Evolutionary conservation across 2,113 vertebrate genomes (phyloP).

Genomic region (Maccullochella peelii): DNA sequence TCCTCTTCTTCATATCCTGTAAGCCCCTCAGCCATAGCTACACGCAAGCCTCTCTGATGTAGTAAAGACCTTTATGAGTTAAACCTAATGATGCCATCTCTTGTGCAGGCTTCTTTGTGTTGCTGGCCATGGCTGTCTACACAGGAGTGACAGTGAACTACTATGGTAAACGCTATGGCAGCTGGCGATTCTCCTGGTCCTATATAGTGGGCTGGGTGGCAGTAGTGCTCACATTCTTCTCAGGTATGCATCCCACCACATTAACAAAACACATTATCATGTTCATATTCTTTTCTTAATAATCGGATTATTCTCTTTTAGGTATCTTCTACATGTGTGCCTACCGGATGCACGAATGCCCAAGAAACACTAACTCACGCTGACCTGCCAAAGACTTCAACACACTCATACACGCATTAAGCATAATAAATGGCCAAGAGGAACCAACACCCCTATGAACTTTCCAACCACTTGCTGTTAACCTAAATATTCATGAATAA

Average conservation of each 20-base stretch:
- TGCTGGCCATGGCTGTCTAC: conserved; percentile 87
- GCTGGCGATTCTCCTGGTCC: conserved; percentile 88
- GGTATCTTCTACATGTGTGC: conserved; percentile 89
- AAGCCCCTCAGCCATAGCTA: neutral
- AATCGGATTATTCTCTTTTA: conserved; percentile 39
- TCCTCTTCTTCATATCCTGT: conserved; percentile 88
- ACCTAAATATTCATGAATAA: conserved; percentile 37
- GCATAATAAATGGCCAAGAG: conserved; percentile 76
- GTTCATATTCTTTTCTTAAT: neutral
- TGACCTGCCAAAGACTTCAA: conserved; percentile 58
- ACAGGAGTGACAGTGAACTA: conserved; percentile 87
- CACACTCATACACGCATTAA: conserved; percentile 57
- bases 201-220: conserved; percentile 88
- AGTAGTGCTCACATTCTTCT: conserved; percentile 87
- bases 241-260: conserved; percentile 68
- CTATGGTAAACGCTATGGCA: conserved; percentile 86
- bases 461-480: conserved; percentile 72
- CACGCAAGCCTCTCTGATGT: no score
- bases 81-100: neutral
- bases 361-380: conserved; percentile 82
- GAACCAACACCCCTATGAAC: conserved; percentile 56
- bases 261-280: rapidly evolving
- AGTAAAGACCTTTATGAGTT: neutral
- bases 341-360: conserved; percentile 86
- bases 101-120: conserved; percentile 83